Evolutionary conservation across 2,888 invertebrate genomes (phyloP).

Genomic region (Cryptocephalus moraei): DNA sequence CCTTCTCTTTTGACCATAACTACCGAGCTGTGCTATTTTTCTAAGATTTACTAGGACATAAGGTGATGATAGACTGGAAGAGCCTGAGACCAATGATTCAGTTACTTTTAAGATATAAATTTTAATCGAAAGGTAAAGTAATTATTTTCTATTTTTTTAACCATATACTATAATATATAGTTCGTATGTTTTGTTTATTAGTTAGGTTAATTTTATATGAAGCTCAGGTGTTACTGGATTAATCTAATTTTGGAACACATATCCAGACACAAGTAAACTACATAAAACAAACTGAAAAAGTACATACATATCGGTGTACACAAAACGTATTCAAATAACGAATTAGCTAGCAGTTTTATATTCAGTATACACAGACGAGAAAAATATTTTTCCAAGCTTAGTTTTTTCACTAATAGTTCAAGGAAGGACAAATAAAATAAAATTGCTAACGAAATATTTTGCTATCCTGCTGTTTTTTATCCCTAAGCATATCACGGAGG

Average conservation of each 20-base stretch:
- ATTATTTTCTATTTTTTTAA: not conserved
- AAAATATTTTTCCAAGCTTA: constrained; percentile 33
- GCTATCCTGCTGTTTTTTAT: constrained; percentile 23
- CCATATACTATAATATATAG: not conserved
- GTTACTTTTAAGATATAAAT: not conserved
- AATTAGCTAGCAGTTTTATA: constrained; percentile 26
- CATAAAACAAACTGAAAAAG: too few relatives aligned
- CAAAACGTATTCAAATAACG: not conserved
- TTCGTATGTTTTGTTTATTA: not conserved
- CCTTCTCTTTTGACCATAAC: constrained; percentile 1
- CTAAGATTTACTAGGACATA: not conserved
- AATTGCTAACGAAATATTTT: constrained; percentile 20
- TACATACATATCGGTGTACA: too few relatives aligned
- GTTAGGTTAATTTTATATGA: not conserved
- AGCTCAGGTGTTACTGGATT: too few relatives aligned
- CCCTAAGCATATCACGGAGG: constrained; percentile 21
- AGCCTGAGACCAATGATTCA: constrained; percentile 4
- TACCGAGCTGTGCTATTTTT: constrained; percentile 6
- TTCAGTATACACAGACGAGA: constrained; percentile 1
- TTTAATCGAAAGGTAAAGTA: not conserved
- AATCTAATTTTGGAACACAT: too few relatives aligned
- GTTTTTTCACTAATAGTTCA: constrained; percentile 22
- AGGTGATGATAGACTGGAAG: not conserved
- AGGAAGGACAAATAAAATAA: constrained; percentile 15
- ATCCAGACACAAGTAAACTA: too few relatives aligned